These are phyloP conservation scores for Gopherus flavomarginatus DNA, from an alignment of 2,113 vertebrate genomes.

Conservation along the genomic window DNA sequence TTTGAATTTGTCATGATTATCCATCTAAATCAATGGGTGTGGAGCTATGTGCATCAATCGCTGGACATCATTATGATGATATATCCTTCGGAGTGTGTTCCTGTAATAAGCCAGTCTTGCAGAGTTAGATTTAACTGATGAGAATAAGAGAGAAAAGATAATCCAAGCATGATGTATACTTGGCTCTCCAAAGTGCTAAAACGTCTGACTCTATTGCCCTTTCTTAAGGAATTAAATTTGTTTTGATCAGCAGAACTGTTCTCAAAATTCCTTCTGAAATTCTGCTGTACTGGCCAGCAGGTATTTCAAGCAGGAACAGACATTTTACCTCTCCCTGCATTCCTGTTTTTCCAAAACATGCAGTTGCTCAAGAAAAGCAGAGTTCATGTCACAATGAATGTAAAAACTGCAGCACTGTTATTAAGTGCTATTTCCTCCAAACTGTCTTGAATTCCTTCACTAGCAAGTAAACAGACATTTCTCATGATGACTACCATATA, in stretches of 20 bases:
- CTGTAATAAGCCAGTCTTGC: not conserved
- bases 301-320: not conserved
- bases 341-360: conserved; percentile 10
- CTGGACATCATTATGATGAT: not conserved
- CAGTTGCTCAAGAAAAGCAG: conserved; percentile 18
- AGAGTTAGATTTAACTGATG: not conserved
- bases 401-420: conserved; percentile 45
- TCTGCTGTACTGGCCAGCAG: not conserved
- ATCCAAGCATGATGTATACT: not conserved
- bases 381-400: conserved; percentile 18
- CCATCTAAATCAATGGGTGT: not conserved
- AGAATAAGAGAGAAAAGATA: not conserved
- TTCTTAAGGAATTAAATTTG: not conserved
- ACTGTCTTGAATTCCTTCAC: conserved; percentile 15
- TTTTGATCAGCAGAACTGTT: not conserved
- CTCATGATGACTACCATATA: not conserved
- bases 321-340: not conserved
- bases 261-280: not conserved
- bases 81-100: not conserved
- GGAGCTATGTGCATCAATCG: not conserved
- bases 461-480: conserved; percentile 41
- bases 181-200: not conserved
- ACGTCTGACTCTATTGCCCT: not conserved
- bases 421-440: conserved; percentile 48
- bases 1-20: not conserved